These are phyloP conservation scores for Oreochromis aureus DNA, from an alignment of 2,113 vertebrate species.

Conservation along the genomic window DNA sequence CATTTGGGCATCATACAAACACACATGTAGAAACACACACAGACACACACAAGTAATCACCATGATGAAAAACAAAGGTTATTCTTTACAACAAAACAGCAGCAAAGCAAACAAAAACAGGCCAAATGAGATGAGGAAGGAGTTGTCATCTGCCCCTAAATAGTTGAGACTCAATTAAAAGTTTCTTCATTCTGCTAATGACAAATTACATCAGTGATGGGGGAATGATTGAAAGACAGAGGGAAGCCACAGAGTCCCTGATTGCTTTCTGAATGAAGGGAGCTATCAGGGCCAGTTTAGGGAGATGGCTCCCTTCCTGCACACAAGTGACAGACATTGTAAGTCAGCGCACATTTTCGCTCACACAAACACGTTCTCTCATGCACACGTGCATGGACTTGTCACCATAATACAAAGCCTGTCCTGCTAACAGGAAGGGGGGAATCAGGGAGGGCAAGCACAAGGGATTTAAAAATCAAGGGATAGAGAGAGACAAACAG, in stretches of 20 bases:
- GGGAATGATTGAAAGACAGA: constrained; percentile 48
- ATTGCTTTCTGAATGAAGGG: constrained; percentile 61
- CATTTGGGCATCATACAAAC: neutral
- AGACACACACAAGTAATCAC: neutral
- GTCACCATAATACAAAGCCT: constrained; percentile 42
- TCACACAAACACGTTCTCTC: neutral
- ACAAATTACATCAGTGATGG: constrained; percentile 58
- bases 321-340: neutral
- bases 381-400: neutral
- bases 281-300: constrained; percentile 35
- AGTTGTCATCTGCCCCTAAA: constrained; percentile 44
- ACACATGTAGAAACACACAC: neutral
- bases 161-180: constrained; percentile 68
- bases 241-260: constrained; percentile 27
- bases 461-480: constrained; percentile 37
- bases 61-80: constrained; percentile 26
- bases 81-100: neutral
- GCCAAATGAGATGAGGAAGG: constrained; percentile 35
- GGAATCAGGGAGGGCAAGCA: neutral
- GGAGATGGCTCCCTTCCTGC: constrained; percentile 1
- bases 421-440: constrained; percentile 35
- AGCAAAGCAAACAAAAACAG: constrained; percentile 29
- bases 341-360: neutral
- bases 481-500: constrained; percentile 22
- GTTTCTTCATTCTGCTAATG: constrained; percentile 58